phyloP scores from a whole-genome alignment of 2,113 vertebrate genomes.

The Gallinago undulata region DNA sequence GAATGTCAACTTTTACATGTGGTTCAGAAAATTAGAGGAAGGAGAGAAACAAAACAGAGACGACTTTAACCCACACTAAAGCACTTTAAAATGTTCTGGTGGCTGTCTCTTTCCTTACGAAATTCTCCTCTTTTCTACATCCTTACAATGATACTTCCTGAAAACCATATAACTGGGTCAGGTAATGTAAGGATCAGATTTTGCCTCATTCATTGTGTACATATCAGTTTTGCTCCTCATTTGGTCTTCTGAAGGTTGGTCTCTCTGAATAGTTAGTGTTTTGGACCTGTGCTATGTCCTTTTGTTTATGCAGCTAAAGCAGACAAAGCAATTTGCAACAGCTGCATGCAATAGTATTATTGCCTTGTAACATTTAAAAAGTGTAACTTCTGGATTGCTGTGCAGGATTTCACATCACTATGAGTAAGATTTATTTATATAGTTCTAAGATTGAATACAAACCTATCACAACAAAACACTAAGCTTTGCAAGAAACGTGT shows the following conservation, averaged over 20 bases:
- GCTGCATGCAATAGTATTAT: not conserved
- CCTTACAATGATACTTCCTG: not conserved
- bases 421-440: not conserved
- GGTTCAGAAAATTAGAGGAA: not conserved
- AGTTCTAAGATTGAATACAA: not conserved
- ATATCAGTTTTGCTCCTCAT: not conserved
- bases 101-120: not conserved
- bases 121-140: not conserved
- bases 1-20: not conserved
- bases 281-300: not conserved
- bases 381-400: not conserved
- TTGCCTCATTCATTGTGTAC: not conserved
- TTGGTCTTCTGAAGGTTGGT: not conserved
- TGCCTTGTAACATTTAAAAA: not conserved
- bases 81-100: not conserved
- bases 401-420: not conserved
- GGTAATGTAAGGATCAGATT: not conserved
- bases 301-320: not conserved
- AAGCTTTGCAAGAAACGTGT: not conserved
- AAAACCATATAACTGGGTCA: not conserved
- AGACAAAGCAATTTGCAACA: not conserved
- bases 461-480: not conserved
- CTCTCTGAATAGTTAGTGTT: not conserved
- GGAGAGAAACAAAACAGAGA: not conserved
- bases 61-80: not conserved